Conservation (phyloP, 2,113 vertebrate species). For the Hippolais icterina region DNA sequence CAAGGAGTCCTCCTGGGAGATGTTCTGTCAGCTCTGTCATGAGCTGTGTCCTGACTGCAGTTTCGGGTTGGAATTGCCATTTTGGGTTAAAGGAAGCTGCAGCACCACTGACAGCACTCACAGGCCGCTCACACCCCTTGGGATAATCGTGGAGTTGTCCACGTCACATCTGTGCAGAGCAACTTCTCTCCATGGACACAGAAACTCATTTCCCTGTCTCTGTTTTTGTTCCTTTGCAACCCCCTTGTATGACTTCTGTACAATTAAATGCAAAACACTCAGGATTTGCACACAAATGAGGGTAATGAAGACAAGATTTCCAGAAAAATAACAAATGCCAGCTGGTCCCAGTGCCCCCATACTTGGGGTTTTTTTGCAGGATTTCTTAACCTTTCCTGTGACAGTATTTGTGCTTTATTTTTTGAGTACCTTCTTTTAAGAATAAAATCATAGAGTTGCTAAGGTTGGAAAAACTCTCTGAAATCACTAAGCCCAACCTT, state of each 20-base stretch:
- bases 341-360: neutral
- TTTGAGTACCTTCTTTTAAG: neutral
- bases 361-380: neutral
- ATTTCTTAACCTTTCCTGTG: neutral
- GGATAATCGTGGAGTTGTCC: neutral
- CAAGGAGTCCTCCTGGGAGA: neutral
- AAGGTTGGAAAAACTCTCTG: neutral
- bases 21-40: neutral
- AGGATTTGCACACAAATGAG: neutral
- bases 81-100: neutral
- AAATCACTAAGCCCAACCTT: neutral
- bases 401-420: neutral
- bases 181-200: accelerated
- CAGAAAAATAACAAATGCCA: neutral
- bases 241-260: neutral
- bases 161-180: accelerated
- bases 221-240: neutral
- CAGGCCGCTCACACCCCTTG: accelerated
- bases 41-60: neutral
- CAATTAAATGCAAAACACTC: neutral
- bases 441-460: neutral
- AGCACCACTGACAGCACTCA: accelerated
- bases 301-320: neutral
- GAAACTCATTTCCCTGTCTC: neutral
- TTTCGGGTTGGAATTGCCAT: neutral